Percentiles rank a stretch among this genome's conserved stretches.
These are phyloP conservation scores for Lochmaea capreae DNA, from an alignment of 2,888 invertebrate species.

Conservation along the genomic window DNA sequence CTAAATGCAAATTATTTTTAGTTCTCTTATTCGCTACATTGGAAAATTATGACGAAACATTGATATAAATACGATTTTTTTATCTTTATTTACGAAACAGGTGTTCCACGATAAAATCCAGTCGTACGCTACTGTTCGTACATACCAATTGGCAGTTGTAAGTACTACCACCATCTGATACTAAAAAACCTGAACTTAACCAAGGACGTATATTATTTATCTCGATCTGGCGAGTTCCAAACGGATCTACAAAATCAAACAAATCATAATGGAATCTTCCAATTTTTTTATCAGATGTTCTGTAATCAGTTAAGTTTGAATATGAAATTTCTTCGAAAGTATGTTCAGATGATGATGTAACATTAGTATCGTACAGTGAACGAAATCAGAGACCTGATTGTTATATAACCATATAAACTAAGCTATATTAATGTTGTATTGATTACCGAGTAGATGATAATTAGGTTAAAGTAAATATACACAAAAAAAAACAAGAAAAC, in stretches of 20 bases:
- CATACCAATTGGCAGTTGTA: constrained; percentile 23
- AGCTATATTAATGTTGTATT: background rate
- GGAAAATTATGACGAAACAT: too few species aligned
- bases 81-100: too few species aligned
- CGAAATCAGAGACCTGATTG: constrained; percentile 5
- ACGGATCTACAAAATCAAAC: background rate
- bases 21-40: too few species aligned
- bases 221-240: background rate
- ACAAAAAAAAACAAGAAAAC: background rate
- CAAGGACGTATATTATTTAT: constrained; percentile 29
- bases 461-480: too few species aligned
- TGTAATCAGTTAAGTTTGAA: background rate
- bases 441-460: too few species aligned
- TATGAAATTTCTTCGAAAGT: constrained; percentile 29
- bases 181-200: constrained; percentile 21
- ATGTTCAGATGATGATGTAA: constrained; percentile 35
- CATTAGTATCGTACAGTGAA: constrained; percentile 25
- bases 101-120: too few species aligned
- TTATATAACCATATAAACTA: background rate
- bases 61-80: too few species aligned
- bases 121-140: constrained; percentile 16
- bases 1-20: too few species aligned
- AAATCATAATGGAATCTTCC: background rate
- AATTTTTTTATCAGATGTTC: background rate
- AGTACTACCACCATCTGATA: constrained; percentile 23